Base-by-base conservation (phyloP, 2,888 invertebrate species). In the Eristalis pertinax region DNA sequence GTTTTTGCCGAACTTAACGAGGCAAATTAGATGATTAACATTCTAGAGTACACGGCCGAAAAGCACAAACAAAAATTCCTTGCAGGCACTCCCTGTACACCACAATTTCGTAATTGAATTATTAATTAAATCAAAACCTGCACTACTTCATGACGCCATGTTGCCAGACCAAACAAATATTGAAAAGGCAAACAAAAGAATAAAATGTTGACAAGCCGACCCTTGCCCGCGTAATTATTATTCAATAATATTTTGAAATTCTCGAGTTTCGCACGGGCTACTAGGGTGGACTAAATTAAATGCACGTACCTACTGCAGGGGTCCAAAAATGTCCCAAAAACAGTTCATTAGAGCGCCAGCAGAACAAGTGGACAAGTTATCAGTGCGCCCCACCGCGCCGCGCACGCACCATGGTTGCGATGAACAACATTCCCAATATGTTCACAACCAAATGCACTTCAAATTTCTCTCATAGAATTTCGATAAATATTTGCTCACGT, bases 401-500 rank as follows among this genome's bases (percentile, higher is more conserved):
- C 15, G 3, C 58, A 58, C 26, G 29, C 29, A 13, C 60, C 1
- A 29, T 2, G 26, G 5, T 4, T 35, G 8, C 15, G 32, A 41
- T 67, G 32, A 38, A 24, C 56, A 65, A 58, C 58, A 72, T 84
- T 80, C 80, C 10, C 24, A 75, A 65, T 79, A 80, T 76, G 70
- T 76, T 69, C 80, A 22, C 50, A 50, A n/a, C n/a, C 63, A 76
- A 72, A 76, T 41, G 67, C 72, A 76, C 70, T 72, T 84, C 67
- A 76, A 80, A 84, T 72, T 75, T 80, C 76, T 19, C 50, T 84
- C 84, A 84, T 84, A 76, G 74, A 77, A 86, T 78, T 64, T 35
- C 73, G 69, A 86, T 86, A 82, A 82, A 86, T 86, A 86, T 86
- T 86, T 81, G 77, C 56, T 77, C 82, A 82, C 74, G 69, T 77